These are phyloP conservation scores for Drosophila persimilis DNA, from an alignment of 1,140 invertebrate genomes.

Conservation along the genomic window DNA sequence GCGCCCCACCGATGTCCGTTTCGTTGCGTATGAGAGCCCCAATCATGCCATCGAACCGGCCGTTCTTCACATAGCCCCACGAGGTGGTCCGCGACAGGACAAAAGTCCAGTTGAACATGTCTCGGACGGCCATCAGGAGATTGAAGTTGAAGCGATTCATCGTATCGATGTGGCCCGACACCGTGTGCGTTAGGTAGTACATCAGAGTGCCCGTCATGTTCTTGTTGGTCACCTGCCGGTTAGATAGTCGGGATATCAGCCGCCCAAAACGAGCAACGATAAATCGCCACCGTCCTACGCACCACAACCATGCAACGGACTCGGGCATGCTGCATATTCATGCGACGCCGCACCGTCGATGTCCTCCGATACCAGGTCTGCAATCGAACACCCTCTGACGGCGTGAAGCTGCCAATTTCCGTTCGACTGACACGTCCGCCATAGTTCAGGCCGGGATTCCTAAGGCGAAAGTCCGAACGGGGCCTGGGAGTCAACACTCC, in stretches of 20 bases:
- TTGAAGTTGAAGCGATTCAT: conserved; percentile 86
- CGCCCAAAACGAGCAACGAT: neutral
- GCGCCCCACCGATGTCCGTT: conserved; percentile 86
- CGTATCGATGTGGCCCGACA: conserved; percentile 85
- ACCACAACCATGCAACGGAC: conserved; percentile 84
- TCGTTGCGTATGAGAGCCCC: conserved; percentile 85
- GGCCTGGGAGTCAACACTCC: conserved; percentile 2
- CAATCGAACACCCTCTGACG: conserved; percentile 69
- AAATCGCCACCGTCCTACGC: conserved; percentile 27
- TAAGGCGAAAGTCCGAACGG: conserved; percentile 33
- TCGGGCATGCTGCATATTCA: conserved; percentile 83
- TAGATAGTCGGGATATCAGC: neutral
- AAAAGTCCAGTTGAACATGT: conserved; percentile 87
- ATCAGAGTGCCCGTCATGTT: conserved; percentile 84
- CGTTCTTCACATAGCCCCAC: conserved; percentile 87
- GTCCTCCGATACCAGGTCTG: conserved; percentile 79
- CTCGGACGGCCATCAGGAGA: conserved; percentile 84
- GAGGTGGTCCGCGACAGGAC: conserved; percentile 84
- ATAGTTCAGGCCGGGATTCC: conserved; percentile 84
- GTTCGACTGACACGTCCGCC: conserved; percentile 84
- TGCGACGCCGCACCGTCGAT: conserved; percentile 83
- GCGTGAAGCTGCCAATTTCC: conserved; percentile 83
- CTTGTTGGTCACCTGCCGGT: conserved; percentile 83
- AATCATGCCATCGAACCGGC: conserved; percentile 87
- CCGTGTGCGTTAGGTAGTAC: conserved; percentile 84